Conservation (phyloP, 2,113 vertebrate species). For the Prolemur simus region DNA sequence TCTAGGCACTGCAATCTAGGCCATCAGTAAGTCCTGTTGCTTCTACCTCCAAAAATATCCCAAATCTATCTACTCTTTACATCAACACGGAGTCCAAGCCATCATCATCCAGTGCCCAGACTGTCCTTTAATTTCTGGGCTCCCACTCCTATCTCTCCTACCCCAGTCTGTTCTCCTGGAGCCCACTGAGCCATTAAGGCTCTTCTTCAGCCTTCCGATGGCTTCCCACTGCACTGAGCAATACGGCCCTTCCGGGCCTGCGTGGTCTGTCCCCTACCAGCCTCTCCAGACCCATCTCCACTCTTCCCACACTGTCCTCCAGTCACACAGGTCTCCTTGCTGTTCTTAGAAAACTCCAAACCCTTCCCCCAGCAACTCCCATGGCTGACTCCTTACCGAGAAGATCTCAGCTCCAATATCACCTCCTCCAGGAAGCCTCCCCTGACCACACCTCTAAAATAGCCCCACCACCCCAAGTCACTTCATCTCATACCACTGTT, state of each 20-base stretch:
- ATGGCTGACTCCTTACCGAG: neutral
- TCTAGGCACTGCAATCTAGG: constrained; percentile 1
- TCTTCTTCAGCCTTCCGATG: neutral
- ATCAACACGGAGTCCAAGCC: neutral
- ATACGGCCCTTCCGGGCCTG: neutral
- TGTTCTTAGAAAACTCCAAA: constrained; percentile 22
- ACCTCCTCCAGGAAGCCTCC: neutral
- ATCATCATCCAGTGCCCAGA: neutral
- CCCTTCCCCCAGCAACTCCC: neutral
- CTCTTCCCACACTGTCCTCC: neutral
- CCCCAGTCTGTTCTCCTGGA: neutral
- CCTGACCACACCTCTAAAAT: neutral
- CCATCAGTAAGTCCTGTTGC: constrained; percentile 4
- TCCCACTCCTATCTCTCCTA: neutral
- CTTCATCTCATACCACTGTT: neutral
- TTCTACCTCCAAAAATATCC: constrained; percentile 33
- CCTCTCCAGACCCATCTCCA: neutral
- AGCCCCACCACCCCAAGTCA: neutral
- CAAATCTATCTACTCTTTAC: neutral
- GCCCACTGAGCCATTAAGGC: neutral
- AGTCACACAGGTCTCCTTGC: neutral
- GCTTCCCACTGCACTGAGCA: neutral
- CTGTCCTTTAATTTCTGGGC: neutral
- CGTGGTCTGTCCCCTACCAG: neutral
- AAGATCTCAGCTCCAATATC: neutral